A percentile compares a stretch with the other conserved stretches of the same genome.
These are phyloP conservation scores for Phorcus lineatus DNA, from an alignment of 2,888 invertebrate genomes.

Conservation along the genomic window DNA sequence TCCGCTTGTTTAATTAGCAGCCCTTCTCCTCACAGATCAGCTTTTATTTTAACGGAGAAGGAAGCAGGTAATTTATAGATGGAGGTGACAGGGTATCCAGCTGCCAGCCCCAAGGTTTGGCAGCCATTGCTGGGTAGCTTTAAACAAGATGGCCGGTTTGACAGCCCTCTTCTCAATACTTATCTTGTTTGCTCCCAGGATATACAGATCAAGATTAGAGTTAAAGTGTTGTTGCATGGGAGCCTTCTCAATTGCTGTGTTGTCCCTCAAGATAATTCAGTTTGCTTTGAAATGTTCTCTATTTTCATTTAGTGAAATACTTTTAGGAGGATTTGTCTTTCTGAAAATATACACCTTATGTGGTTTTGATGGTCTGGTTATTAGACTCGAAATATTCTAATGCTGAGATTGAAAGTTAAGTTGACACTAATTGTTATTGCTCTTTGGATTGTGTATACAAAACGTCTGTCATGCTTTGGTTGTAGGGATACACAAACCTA, in stretches of 20 bases:
- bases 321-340: neutral
- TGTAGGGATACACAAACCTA: neutral
- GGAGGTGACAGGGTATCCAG: neutral
- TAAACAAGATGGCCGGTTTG: neutral
- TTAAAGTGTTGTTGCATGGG: constrained; percentile 6
- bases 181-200: constrained; percentile 10
- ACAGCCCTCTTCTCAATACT: constrained; percentile 3
- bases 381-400: neutral
- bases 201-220: constrained; percentile 14
- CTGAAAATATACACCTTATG: neutral
- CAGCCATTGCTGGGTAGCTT: neutral
- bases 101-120: neutral
- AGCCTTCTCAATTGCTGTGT: neutral
- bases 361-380: constrained; percentile 6
- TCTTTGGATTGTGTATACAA: neutral
- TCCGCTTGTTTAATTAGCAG: neutral
- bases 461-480: neutral
- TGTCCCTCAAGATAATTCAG: constrained; percentile 4
- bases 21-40: neutral
- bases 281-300: constrained; percentile 9
- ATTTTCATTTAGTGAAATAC: neutral
- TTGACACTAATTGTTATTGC: neutral
- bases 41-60: neutral
- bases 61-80: constrained; percentile 2
- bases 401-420: neutral